phyloP scores from a whole-genome alignment of 2,113 vertebrate genomes.

The Pterocles orientalis region DNA sequence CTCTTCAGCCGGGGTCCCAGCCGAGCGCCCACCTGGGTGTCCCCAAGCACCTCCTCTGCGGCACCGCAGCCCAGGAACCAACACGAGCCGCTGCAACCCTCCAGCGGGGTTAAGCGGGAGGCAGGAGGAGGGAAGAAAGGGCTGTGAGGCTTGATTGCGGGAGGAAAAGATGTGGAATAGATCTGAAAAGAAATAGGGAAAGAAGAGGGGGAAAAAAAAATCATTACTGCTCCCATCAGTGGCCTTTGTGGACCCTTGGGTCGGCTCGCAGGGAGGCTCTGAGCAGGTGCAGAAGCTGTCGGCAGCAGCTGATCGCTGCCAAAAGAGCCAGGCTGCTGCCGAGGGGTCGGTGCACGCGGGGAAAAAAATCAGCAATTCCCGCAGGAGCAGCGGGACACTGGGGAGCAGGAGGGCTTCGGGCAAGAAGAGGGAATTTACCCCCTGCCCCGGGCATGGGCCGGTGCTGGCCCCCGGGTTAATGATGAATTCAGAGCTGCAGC shows the following conservation, averaged over 20 bases:
- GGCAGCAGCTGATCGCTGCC: neutral
- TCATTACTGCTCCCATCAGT: neutral
- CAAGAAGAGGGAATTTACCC: neutral
- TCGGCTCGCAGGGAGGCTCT: neutral
- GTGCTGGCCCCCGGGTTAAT: neutral
- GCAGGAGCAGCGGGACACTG: fast-evolving
- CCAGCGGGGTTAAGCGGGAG: fast-evolving
- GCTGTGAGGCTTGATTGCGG: neutral
- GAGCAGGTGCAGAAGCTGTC: neutral
- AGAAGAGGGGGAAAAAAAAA: neutral
- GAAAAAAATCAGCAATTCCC: neutral
- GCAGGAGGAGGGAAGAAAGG: neutral
- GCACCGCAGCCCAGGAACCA: neutral
- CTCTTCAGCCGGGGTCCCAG: fast-evolving
- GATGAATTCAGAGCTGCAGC: neutral
- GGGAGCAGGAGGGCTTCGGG: neutral
- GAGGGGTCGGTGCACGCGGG: neutral
- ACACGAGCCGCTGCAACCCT: neutral
- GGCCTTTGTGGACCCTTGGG: neutral
- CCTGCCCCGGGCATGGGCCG: neutral
- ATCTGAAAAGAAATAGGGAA: neutral
- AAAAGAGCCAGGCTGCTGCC: neutral
- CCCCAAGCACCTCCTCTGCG: neutral
- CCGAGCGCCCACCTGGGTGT: neutral
- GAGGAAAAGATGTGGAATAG: neutral